Evolutionary conservation across 2,113 vertebrate species (phyloP).

Genomic region (Brienomyrus brachyistius): DNA sequence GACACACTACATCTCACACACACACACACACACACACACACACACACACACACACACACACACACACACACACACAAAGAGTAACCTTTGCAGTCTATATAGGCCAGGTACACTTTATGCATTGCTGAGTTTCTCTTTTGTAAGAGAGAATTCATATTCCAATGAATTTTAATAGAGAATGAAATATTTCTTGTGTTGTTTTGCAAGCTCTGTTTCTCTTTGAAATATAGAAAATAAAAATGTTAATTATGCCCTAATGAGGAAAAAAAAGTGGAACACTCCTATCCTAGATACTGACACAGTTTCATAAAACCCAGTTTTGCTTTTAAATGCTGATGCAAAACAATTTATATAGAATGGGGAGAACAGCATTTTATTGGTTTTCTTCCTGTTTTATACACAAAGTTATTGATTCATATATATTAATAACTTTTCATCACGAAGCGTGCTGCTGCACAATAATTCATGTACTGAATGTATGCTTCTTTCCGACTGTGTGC

Average conservation of each 20-base stretch:
- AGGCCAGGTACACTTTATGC: not conserved
- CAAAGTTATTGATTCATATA: not conserved
- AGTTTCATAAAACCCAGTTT: not conserved
- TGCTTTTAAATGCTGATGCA: not conserved
- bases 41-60: not conserved
- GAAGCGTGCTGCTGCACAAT: not conserved
- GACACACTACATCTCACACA: not conserved
- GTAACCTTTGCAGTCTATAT: not conserved
- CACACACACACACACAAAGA: not conserved
- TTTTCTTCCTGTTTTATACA: not conserved
- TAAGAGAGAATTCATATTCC: not conserved
- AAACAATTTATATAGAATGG: not conserved
- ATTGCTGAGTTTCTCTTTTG: not conserved
- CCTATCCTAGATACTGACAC: not conserved
- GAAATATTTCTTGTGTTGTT: not conserved
- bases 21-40: not conserved
- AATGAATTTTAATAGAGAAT: not conserved
- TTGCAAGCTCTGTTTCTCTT: not conserved
- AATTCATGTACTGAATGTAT: not conserved
- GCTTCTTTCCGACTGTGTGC: not conserved
- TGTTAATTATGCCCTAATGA: not conserved
- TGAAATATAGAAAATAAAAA: slow-evolving; percentile 6
- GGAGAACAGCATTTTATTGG: not conserved
- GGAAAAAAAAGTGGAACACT: not conserved
- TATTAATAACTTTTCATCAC: not conserved